phyloP scores from a whole-genome alignment of 2,113 vertebrate species.

The Dasyprocta punctata region DNA sequence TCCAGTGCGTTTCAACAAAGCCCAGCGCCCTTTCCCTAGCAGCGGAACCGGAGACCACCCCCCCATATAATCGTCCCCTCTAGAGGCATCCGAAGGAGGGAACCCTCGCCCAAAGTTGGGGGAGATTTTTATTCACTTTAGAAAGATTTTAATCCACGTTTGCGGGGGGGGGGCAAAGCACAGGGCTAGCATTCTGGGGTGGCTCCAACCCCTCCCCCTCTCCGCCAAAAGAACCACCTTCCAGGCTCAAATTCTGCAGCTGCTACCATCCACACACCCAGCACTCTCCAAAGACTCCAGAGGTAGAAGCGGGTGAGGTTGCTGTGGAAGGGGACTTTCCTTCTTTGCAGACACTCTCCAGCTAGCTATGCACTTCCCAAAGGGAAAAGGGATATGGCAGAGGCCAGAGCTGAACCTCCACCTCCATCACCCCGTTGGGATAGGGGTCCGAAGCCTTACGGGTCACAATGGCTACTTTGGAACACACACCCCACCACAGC shows the following conservation, averaged over 20 bases:
- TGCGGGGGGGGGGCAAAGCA: not conserved
- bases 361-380: not conserved
- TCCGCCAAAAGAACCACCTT: not conserved
- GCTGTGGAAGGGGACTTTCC: not conserved
- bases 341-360: not conserved
- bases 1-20: slow-evolving; percentile 46
- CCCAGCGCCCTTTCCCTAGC: not conserved
- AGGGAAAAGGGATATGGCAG: not conserved
- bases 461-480: not conserved
- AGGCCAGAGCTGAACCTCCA: not conserved
- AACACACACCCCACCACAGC: not conserved
- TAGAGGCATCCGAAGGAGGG: not conserved
- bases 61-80: not conserved
- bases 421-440: not conserved
- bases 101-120: slow-evolving; percentile 52
- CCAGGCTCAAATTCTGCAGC: slow-evolving; percentile 4
- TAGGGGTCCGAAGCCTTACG: not conserved
- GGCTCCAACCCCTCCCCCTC: not conserved
- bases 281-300: not conserved
- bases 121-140: slow-evolving; percentile 52
- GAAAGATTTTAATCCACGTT: slow-evolving; percentile 54
- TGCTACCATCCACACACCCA: not conserved
- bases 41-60: not conserved
- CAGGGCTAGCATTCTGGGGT: not conserved
- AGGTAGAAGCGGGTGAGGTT: not conserved